A percentile compares a stretch with the other conserved stretches of the same genome.
Evolutionary conservation across 2,888 invertebrate species (phyloP).

Genomic region (Pseudeuparius sepicola): DNA sequence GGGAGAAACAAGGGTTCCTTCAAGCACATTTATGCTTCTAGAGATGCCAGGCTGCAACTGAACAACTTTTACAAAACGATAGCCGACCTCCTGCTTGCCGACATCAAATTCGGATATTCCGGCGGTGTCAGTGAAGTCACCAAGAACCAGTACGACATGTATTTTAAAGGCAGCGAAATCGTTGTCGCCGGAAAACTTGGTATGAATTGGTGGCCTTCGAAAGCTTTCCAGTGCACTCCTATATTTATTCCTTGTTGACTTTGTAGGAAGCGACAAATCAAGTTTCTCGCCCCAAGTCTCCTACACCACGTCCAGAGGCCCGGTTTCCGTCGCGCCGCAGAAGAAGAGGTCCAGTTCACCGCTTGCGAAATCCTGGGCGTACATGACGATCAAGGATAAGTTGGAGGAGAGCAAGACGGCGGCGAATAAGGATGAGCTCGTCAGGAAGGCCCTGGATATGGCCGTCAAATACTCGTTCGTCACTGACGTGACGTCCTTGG

Average conservation of each 20-base stretch:
- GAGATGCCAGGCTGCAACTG: conserved; percentile 57
- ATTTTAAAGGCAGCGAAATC: conserved; percentile 44
- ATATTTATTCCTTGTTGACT: too few relatives aligned
- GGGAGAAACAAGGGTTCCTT: conserved; percentile 57
- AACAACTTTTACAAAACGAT: conserved; percentile 58
- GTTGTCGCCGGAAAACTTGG: background rate
- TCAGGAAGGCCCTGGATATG: conserved; percentile 36
- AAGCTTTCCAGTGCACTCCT: background rate
- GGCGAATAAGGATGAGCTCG: too few relatives aligned
- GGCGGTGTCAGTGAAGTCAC: conserved; percentile 46
- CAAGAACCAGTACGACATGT: conserved; percentile 45
- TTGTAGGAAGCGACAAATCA: too few relatives aligned
- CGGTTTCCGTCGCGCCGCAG: too few relatives aligned
- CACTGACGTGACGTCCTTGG: conserved; percentile 56
- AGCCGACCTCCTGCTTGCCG: conserved; percentile 54
- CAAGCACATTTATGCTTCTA: conserved; percentile 59
- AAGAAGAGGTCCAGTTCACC: too few relatives aligned
- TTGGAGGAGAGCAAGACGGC: conserved; percentile 38
- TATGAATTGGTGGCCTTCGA: too few relatives aligned
- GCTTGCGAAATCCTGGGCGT: conserved; percentile 47
- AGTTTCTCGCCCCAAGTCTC: too few relatives aligned
- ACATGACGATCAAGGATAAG: conserved; percentile 51
- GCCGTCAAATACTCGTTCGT: conserved; percentile 51
- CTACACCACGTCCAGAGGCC: too few relatives aligned
- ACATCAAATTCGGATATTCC: conserved; percentile 55